A percentile compares a stretch with the other conserved stretches of the same genome.
Evolutionary conservation across 2,888 invertebrate genomes (phyloP).

Genomic region (Ochropleura plecta): DNA sequence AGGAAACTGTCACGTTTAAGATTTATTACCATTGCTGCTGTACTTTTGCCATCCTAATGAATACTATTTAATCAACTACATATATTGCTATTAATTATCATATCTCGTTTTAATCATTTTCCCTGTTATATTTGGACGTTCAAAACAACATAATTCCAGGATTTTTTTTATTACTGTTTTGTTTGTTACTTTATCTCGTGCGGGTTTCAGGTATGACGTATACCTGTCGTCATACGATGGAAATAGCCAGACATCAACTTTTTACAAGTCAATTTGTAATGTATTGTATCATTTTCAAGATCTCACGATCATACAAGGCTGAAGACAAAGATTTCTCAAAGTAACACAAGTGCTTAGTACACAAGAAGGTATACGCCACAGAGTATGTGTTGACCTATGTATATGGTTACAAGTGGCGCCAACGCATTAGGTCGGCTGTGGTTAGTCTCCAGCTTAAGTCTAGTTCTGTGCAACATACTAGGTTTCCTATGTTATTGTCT

Average conservation of each 20-base stretch:
- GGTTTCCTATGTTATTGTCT: slow-evolving; percentile 40
- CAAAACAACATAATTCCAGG: slow-evolving; percentile 28
- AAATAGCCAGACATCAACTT: slow-evolving; percentile 37
- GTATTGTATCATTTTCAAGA: slow-evolving; percentile 18
- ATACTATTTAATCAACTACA: not conserved
- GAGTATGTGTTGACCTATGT: slow-evolving; percentile 42
- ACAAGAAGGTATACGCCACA: slow-evolving; percentile 35
- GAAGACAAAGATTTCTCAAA: slow-evolving; percentile 9
- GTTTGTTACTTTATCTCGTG: slow-evolving; percentile 44
- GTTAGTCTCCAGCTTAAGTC: slow-evolving; percentile 33
- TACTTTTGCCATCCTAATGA: not conserved
- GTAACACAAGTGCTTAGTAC: slow-evolving; percentile 4
- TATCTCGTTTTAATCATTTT: not conserved
- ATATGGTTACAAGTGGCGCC: slow-evolving; percentile 58
- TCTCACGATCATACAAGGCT: slow-evolving; percentile 10
- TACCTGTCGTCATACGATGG: slow-evolving; percentile 37
- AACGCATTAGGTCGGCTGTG: slow-evolving; percentile 46
- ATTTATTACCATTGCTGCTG: slow-evolving; percentile 16
- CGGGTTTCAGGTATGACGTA: slow-evolving; percentile 44
- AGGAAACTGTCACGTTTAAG: slow-evolving; percentile 33
- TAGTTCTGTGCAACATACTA: slow-evolving; percentile 29
- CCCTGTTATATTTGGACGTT: slow-evolving; percentile 8
- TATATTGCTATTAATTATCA: too few relatives aligned
- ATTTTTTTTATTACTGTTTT: slow-evolving; percentile 33
- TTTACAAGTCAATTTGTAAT: slow-evolving; percentile 29